phyloP scores from a whole-genome alignment of 2,888 invertebrate genomes.

The Muschampia plurimacula region DNA sequence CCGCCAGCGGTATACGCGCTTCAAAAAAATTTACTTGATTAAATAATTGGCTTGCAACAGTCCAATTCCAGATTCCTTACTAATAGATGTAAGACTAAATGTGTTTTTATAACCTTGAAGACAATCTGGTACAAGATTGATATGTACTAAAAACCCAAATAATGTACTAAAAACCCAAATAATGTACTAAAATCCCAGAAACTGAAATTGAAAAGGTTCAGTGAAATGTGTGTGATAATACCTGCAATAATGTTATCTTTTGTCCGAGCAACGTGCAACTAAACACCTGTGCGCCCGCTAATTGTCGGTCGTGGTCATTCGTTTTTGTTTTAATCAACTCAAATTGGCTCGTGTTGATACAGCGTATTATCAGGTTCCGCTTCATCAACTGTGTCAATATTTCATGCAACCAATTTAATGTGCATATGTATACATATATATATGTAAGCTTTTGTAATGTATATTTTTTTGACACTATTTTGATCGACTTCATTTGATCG shows the following conservation, averaged over 20 bases:
- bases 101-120: too few species aligned
- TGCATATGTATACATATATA: not conserved
- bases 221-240: not conserved
- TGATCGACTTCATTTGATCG: too few species aligned
- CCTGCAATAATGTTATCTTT: conserved; percentile 15
- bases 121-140: not conserved
- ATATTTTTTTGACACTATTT: not conserved
- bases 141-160: not conserved
- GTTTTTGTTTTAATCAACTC: conserved; percentile 30
- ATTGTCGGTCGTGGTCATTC: conserved; percentile 22
- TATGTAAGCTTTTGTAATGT: not conserved
- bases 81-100: too few species aligned
- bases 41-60: not conserved
- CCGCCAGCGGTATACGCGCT: too few species aligned
- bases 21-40: not conserved
- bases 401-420: not conserved
- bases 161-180: not conserved
- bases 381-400: conserved; percentile 28
- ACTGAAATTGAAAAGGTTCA: not conserved
- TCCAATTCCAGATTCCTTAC: too few species aligned
- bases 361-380: conserved; percentile 17
- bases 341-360: conserved; percentile 32
- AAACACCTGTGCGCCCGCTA: conserved; percentile 26
- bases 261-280: not conserved
- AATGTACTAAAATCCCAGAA: too few species aligned